Base-by-base conservation (phyloP, 1,140 invertebrate species). In the Diachasmimorpha longicaudata region DNA sequence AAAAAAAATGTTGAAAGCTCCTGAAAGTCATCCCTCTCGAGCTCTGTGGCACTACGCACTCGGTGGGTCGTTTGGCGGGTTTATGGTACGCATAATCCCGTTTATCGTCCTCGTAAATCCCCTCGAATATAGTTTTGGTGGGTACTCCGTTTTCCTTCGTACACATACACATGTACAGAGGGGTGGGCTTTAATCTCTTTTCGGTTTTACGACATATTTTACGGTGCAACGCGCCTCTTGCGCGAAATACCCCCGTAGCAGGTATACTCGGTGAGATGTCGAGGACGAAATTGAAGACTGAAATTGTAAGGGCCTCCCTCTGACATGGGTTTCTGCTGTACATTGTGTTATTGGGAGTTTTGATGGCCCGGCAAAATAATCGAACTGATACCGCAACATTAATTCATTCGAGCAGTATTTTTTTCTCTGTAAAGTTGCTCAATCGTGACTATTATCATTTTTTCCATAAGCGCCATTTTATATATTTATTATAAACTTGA, bases 91-190 rank as follows among this genome's bases (percentile, higher is more conserved):
- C 83, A 85, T 82, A 84, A 84, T 85, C 79, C 78, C 82, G 81
- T 86, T 85, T 86, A 86, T 85, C 83, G 84, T 79, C 77, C 81
- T 86, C 85, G 83, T 86, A 86, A 86, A 86, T 86, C 58, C 81
- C 81, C 82, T 76, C 36, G 77, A 78, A 83, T 85, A 81, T 81
- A 81, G 69, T 79, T 80, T 80, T 80, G 76, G 75, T 76, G 72
- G 72, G 72, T 67, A 58, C 78, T 48, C 67, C 58, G 58, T 63
- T 31, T 52, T 63, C 58, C 23, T 11, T 23, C 58, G 19, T 63
- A 25, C 58, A 63, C 58, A 63, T 63, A 75, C 78, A 80, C 80
- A 55, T 74, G 76, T 79, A 74, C 74, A 75, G 75, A 42, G 79
- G 79, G 79, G 70, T 73, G 74, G 76, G 78, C 80, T 85, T 85